Evolutionary conservation across 2,797 vertebrate genomes (phyloP), one percentile per base, ranked within the genome.

Genomic region (Xenopus petersii): DNA sequence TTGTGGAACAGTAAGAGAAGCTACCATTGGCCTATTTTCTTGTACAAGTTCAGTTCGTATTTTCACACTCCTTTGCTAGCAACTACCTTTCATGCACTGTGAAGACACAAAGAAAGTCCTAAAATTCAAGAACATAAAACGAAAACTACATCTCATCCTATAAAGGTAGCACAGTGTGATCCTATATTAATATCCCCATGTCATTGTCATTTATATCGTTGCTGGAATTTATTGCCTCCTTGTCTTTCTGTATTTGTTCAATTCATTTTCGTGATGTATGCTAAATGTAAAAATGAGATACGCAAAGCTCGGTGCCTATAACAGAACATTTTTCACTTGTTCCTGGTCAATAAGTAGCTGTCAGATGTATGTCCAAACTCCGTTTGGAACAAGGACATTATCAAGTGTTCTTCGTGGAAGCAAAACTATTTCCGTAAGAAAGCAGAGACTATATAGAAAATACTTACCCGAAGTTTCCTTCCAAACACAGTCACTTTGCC

Each of bases 401-500:
- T 15, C 11, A 12, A 51, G 49, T 51, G 49, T 51, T 51, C 15
- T 51, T 47, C 33, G 33, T 15, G 16, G 55, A 12, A 26, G 26
- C 64, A 70, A 69, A 51, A 49, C 10, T 36, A 42, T 65, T 69
- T 73, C 16, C 16, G 21, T 62, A 66, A 30, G 30, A 16, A 13
- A 9, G 12, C 47, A 12, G 61, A 24, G 54, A 56, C 54, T 60
- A 70, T 49, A 60, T 13, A 74, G 54, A 73, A 70, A 63, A 69
- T 70, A 86, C 95, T 92, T 91, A 99, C 98, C 92, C 98, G 88
- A 70, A 99, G 94, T 84, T 99, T 99, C 88, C 98, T 93, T 85
- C 98, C 98, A 66, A 99, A 99, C 82, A 99, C 95, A 0, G 95
- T 98, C 86, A 99, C 91, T 91, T 95, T 97, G 84, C 98, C 98